These are phyloP conservation scores for Octodon degus DNA, from an alignment of 2,113 vertebrate genomes.

Conservation along the genomic window DNA sequence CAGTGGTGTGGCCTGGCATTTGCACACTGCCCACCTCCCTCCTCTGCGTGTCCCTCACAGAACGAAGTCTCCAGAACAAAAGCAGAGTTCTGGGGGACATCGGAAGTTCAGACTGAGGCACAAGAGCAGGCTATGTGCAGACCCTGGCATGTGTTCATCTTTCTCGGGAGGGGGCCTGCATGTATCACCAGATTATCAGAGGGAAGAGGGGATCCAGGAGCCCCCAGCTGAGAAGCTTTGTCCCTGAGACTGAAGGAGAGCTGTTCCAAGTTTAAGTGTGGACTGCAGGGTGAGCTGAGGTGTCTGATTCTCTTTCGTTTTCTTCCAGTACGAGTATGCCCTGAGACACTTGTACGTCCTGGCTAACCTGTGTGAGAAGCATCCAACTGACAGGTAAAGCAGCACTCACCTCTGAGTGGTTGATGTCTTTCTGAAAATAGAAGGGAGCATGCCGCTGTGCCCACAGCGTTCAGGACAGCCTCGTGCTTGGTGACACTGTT, in stretches of 20 bases:
- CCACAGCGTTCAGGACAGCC: not conserved
- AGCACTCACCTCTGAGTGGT: rapidly evolving
- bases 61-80: not conserved
- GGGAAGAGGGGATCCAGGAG: not conserved
- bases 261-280: no score
- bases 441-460: no score
- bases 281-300: rapidly evolving
- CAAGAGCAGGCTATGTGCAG: not conserved
- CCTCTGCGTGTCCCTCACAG: not conserved
- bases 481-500: rapidly evolving
- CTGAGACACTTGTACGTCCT: conserved; percentile 93
- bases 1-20: rapidly evolving
- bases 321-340: conserved; percentile 94
- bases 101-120: rapidly evolving
- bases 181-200: not conserved
- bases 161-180: not conserved
- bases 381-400: conserved; percentile 89
- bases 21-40: rapidly evolving
- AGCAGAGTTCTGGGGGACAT: no score
- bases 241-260: no score
- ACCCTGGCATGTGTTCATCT: rapidly evolving
- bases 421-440: not conserved
- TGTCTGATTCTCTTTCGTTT: not conserved
- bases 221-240: not conserved
- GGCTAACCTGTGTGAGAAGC: conserved; percentile 94